These are phyloP conservation scores for Brachionus rubens DNA, from an alignment of 1,140 invertebrate genomes.

Conservation along the genomic window DNA sequence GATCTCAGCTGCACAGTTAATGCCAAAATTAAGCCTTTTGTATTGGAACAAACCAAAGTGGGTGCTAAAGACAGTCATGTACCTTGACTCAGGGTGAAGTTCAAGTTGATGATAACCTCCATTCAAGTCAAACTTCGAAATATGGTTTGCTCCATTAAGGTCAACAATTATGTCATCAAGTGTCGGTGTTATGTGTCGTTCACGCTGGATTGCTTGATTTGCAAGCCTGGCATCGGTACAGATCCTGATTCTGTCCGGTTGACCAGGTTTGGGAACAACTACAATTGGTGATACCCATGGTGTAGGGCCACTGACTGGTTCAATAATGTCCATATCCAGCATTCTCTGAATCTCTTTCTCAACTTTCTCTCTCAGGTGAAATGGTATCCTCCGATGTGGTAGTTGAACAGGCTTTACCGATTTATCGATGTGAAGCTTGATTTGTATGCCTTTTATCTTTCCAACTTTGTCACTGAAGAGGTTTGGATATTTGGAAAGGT, in stretches of 20 bases:
- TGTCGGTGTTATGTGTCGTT: slow-evolving; percentile 44
- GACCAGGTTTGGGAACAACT: not conserved
- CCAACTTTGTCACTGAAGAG: not conserved
- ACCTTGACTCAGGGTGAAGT: too few relatives aligned
- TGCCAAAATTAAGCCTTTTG: too few relatives aligned
- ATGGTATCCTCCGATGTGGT: not conserved
- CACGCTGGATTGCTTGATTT: slow-evolving; percentile 42
- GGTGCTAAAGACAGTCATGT: too few relatives aligned
- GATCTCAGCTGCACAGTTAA: too few relatives aligned
- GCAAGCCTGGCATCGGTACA: not conserved
- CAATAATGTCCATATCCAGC: not conserved
- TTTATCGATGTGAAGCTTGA: not conserved
- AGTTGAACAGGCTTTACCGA: not conserved
- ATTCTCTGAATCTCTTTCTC: not conserved
- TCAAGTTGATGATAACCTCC: too few relatives aligned
- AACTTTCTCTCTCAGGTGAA: not conserved
- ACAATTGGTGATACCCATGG: not conserved
- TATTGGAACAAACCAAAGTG: too few relatives aligned
- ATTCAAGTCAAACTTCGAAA: slow-evolving; percentile 49
- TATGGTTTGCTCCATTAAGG: slow-evolving; percentile 45
- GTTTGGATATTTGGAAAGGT: not conserved
- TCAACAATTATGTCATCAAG: slow-evolving; percentile 47
- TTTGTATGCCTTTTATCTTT: not conserved
- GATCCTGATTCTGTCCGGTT: not conserved
- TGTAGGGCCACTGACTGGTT: not conserved